Base-by-base conservation (phyloP, 2,113 vertebrate species). In the Hystrix cristata region DNA sequence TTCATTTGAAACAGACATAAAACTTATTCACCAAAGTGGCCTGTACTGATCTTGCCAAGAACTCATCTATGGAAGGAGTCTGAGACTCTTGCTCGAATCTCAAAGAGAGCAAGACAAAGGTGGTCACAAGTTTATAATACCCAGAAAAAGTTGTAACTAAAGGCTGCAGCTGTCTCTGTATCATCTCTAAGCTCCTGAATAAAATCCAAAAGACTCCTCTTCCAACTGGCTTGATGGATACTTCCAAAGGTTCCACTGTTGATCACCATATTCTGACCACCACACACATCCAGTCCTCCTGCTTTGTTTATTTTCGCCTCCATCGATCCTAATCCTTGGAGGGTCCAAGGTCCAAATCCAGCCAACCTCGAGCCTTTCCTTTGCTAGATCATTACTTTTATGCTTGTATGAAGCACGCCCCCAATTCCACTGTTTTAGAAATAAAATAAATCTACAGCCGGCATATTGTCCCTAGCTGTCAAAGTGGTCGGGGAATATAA, bases 1-100 rank as follows among this genome's bases (percentile, higher is more conserved):
- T 84, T 92, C n/a, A 21, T 87, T 91, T 97, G 46, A 96, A 91
- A 85, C 5, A 84, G 12, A 76, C 13, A 90, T 60, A 48, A 76
- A 90, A 93, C 46, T n/a, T 71, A 85, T 87, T 53, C 43, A 90
- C 14, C 60, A n/a, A 76, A 83, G 29, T 71, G 2, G n/a, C 51
- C 29, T 53, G 29, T 94, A 25, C 34, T 93, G 16, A 60, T 93
- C 21, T 62, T 88, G 55, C 71, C 23, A 90, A 74, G n/a, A 86
- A 59, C 2, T 71, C 64, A 69, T 31, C 34, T 65, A 13, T 80
- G 27, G n/a, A 67, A 89, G 91, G 15, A 81, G 23, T 67, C 31
- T 74, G 65, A 95, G 31, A 87, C 5, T 53, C 51, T 18, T 88
- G 38, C 55, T 15, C 25, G 96, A 97, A 72, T 18, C 7, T 76